phyloP scores from a whole-genome alignment of 1,140 invertebrate genomes.

The Drosophila parvula region DNA sequence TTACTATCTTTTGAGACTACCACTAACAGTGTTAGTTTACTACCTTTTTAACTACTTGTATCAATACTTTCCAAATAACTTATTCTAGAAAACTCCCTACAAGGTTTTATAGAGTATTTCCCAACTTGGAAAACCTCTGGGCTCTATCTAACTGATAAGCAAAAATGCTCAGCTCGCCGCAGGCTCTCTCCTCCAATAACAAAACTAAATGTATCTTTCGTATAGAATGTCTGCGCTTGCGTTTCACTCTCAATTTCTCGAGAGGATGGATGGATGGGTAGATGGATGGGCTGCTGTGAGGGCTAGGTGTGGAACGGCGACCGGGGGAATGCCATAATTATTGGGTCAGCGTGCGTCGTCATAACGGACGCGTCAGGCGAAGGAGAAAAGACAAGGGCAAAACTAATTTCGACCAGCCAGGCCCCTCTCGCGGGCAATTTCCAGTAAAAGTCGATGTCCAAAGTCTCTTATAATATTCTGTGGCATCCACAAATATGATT shows the following conservation, averaged over 20 bases:
- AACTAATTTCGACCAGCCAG: conserved; percentile 71
- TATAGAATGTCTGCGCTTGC: conserved; percentile 54
- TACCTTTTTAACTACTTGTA: not conserved
- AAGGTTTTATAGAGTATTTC: conserved; percentile 35
- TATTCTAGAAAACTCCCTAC: not conserved
- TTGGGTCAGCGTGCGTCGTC: conserved; percentile 73
- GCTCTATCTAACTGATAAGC: conserved; percentile 64
- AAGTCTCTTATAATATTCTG: conserved; percentile 44
- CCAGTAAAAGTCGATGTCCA: conserved; percentile 61
- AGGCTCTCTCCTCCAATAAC: conserved; percentile 27
- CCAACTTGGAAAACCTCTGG: conserved; percentile 40
- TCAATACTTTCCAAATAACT: not conserved
- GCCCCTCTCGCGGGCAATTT: conserved; percentile 67
- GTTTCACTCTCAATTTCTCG: conserved; percentile 79
- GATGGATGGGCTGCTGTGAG: conserved; percentile 4
- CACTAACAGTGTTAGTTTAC: not conserved
- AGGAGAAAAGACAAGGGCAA: conserved; percentile 51
- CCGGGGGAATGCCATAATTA: conserved; percentile 62
- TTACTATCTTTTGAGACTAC: no score
- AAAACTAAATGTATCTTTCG: conserved; percentile 51
- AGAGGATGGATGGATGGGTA: conserved; percentile 24
- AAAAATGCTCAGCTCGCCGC: conserved; percentile 58
- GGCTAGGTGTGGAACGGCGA: conserved; percentile 20
- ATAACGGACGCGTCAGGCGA: conserved; percentile 48
- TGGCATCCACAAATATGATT: conserved; percentile 72